Base-by-base conservation (phyloP, 2,888 invertebrate genomes). In the Itoplectis maculator region DNA sequence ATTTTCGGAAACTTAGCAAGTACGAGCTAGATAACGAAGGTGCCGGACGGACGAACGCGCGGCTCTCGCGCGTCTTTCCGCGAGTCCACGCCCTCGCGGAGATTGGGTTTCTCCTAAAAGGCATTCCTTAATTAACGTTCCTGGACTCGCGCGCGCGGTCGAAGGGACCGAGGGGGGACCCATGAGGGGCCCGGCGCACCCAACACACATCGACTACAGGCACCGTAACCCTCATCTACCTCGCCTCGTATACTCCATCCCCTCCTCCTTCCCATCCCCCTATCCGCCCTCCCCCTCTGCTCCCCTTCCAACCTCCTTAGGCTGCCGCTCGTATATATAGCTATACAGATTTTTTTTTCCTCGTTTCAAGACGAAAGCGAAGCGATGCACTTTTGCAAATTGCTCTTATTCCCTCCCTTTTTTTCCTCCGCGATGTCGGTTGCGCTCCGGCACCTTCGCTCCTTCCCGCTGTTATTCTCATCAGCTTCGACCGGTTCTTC, bases 61-160 rank as follows among this genome's bases (percentile, higher is more conserved):
- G 29, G 13, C 47, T 45, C 56, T 56, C 59, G 56, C 79, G 51
- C 49, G 51, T 76, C 75, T 74, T 78, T 77, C 59, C 70, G 72
- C 75, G 11, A 59, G 70, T 73, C 73, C 83, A 79, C 83, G 81
- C 83, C 83, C 72, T 74, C 79, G 61, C 23, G 77, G 74, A 85
- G 86, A 88, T 87, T 87, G 87, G 83, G 84, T 88, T 87, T 86
- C 79, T 80, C 80, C 84, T 85, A 84, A 83, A 86, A 87, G 85
- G 88, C 84, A 88, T 88, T 87, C 84, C 84, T 87, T 88, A 88
- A 90, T 89, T 89, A 89, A 86, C 80, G 83, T 77, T 74, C 79
- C 45, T 68, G 72, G 61, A 29, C 29, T 2, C 29, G 5, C 3
- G 5, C 29, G 29, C 29, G 59, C 61, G 15, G 70, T 54, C 20